Conservation (phyloP, 1,140 invertebrate species). For the Dendrolimus kikuchii region DNA sequence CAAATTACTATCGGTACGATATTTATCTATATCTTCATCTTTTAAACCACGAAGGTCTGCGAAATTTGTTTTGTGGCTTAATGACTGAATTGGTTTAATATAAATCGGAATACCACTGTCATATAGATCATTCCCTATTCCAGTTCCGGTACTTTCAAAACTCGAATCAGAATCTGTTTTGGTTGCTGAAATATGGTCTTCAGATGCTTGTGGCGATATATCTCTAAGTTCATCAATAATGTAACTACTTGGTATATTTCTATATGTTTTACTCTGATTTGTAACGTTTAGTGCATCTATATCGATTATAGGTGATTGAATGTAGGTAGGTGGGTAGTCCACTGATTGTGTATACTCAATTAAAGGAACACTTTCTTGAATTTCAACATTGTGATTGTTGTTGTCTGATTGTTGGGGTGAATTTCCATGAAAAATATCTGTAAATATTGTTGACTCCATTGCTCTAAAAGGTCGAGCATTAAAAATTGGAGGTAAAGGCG, state of each 20-base stretch:
- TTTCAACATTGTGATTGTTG: conserved; percentile 70
- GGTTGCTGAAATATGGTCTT: conserved; percentile 51
- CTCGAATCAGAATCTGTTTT: conserved; percentile 49
- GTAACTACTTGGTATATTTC: conserved; percentile 49
- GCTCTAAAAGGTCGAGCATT: conserved; percentile 72
- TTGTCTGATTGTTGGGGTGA: conserved; percentile 28
- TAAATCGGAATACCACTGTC: conserved; percentile 32
- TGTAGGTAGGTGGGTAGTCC: conserved; percentile 76
- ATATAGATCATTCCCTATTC: conserved; percentile 47
- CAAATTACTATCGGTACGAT: conserved; percentile 56
- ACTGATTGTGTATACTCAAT: conserved; percentile 76
- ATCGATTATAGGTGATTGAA: conserved; percentile 77
- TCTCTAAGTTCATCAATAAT: conserved; percentile 46
- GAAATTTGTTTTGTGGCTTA: conserved; percentile 46
- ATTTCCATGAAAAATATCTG: conserved; percentile 27
- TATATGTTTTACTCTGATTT: conserved; percentile 47
- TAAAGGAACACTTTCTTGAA: conserved; percentile 75
- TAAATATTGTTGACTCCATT: conserved; percentile 14
- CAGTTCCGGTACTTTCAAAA: conserved; percentile 56
- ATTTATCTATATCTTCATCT: conserved; percentile 59
- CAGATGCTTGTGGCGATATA: conserved; percentile 64
- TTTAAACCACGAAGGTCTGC: conserved; percentile 56
- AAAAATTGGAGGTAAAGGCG: conserved; percentile 73
- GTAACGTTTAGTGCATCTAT: conserved; percentile 50
- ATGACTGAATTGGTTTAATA: conserved; percentile 23